Evolutionary conservation across 1,140 invertebrate genomes (phyloP).

Genomic region (Vanessa atalanta): DNA sequence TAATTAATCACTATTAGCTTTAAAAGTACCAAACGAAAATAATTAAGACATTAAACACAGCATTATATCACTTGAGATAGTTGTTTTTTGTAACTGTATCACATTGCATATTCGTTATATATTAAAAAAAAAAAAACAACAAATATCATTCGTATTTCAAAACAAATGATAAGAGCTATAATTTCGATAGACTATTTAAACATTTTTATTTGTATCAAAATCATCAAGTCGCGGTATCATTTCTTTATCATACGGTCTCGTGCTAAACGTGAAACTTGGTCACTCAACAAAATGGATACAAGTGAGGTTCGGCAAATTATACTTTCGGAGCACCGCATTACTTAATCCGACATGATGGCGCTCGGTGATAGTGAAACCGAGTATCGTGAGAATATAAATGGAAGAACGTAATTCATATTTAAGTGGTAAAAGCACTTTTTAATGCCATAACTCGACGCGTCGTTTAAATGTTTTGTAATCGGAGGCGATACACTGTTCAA

Average conservation of each 20-base stretch:
- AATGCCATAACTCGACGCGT: constrained; percentile 29
- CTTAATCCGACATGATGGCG: constrained; percentile 21
- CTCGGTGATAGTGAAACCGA: constrained; percentile 22
- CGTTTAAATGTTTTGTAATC: constrained; percentile 30
- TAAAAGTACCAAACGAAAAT: not conserved
- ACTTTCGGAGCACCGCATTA: constrained; percentile 20
- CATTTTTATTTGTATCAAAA: not conserved
- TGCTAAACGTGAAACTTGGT: constrained; percentile 1
- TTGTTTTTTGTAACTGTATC: too few species aligned
- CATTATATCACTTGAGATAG: too few species aligned
- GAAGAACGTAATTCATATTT: constrained; percentile 33
- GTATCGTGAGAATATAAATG: constrained; percentile 35
- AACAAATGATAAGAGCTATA: too few species aligned
- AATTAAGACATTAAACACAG: not conserved
- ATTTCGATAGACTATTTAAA: too few species aligned
- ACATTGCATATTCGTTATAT: too few species aligned
- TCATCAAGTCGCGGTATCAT: not conserved
- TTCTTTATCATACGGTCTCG: not conserved
- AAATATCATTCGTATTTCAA: too few species aligned
- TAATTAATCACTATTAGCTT: not conserved
- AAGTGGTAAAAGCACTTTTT: constrained; percentile 35
- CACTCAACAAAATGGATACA: not conserved
- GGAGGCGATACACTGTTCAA: not conserved
- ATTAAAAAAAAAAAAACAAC: too few species aligned
- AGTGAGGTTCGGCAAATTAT: not conserved